These are phyloP conservation scores for Drosophila gunungcola DNA, from an alignment of 1,140 invertebrate genomes.

Conservation along the genomic window DNA sequence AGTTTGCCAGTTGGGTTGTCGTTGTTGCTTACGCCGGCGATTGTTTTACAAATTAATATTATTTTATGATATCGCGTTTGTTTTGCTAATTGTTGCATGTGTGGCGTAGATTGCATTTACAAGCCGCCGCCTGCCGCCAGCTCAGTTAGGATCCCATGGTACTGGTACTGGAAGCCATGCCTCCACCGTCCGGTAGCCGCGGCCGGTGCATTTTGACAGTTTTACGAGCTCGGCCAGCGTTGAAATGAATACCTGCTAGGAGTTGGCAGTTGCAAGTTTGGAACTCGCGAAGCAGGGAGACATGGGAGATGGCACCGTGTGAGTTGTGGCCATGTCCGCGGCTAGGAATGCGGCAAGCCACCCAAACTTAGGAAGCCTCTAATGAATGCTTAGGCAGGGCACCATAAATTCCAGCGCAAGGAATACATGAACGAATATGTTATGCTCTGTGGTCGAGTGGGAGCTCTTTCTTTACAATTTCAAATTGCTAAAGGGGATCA, in stretches of 20 bases:
- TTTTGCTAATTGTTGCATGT: conserved; percentile 84
- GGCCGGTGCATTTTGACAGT: conserved; percentile 83
- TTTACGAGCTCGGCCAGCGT: conserved; percentile 75
- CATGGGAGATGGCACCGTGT: conserved; percentile 38
- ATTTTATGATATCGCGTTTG: conserved; percentile 84
- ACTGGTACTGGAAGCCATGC: conserved; percentile 13
- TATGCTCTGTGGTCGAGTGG: neutral
- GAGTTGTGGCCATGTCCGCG: conserved; percentile 75
- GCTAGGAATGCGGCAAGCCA: conserved; percentile 69
- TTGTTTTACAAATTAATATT: conserved; percentile 84
- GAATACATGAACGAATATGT: conserved; percentile 16
- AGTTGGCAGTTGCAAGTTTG: conserved; percentile 11
- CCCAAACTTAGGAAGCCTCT: conserved; percentile 76
- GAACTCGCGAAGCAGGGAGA: conserved; percentile 2
- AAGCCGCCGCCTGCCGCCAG: conserved; percentile 20
- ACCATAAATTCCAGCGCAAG: conserved; percentile 58
- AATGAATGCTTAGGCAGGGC: conserved; percentile 67
- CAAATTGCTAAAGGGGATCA: neutral
- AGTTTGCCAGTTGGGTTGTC: conserved; percentile 53
- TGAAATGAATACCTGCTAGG: conserved; percentile 77
- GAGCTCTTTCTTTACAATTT: neutral
- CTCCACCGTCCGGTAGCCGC: conserved; percentile 63
- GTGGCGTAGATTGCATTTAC: conserved; percentile 82
- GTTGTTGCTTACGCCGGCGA: conserved; percentile 74
- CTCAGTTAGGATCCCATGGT: conserved; percentile 15